phyloP scores from a whole-genome alignment of 2,797 vertebrate genomes.

The Anas bernieri region DNA sequence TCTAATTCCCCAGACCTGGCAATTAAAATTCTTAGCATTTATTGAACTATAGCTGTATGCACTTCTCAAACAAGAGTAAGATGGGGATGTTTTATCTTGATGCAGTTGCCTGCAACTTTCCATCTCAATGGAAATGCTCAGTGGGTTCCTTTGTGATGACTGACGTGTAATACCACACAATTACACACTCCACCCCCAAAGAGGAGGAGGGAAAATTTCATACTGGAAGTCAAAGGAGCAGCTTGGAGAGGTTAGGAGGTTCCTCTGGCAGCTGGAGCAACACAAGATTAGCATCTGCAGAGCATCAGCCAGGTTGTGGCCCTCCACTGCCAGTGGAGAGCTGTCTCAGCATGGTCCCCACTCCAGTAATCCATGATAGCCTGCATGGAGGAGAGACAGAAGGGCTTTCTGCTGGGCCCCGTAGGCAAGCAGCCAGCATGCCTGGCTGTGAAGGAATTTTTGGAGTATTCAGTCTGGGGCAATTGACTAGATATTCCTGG shows the following conservation, averaged over 20 bases:
- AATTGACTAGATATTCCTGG: neutral
- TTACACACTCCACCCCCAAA: neutral
- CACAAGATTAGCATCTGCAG: neutral
- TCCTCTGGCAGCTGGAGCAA: neutral
- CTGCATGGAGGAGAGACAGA: neutral
- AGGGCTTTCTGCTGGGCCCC: neutral
- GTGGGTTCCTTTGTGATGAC: neutral
- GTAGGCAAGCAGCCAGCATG: fast-evolving
- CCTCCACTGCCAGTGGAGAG: neutral
- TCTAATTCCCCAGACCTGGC: neutral
- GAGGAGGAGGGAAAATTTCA: fast-evolving
- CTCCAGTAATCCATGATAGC: neutral
- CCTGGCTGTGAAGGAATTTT: neutral
- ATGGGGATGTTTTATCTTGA: neutral
- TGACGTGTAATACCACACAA: neutral
- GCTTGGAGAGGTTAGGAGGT: fast-evolving
- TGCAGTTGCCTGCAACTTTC: neutral
- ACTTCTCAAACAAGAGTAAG: neutral
- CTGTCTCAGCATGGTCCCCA: neutral
- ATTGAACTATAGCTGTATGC: neutral
- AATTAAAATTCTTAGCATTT: neutral
- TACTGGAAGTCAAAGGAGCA: neutral
- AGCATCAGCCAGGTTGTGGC: neutral
- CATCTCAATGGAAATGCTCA: neutral
- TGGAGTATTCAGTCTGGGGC: neutral